These are phyloP conservation scores for Caenorhabditis sp. DNA, from an alignment of 2,888 invertebrate species.

Conservation along the genomic window DNA sequence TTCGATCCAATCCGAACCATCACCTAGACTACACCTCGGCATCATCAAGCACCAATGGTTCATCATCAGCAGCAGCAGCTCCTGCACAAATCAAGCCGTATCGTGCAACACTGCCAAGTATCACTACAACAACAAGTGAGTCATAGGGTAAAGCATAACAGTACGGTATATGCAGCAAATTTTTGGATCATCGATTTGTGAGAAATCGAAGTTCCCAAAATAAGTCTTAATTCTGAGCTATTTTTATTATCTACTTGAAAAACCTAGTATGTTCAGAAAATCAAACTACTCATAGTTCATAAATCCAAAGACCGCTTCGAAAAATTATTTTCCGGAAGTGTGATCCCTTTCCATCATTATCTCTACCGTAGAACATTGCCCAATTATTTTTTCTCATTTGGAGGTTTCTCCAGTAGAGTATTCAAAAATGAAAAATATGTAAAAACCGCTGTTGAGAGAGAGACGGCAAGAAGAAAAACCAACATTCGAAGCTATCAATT, in stretches of 20 bases:
- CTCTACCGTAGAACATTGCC: background rate
- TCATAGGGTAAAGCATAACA: background rate
- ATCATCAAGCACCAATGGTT: constrained; percentile 38
- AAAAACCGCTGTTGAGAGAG: no score
- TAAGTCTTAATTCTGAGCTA: no score
- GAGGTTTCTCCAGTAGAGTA: no score
- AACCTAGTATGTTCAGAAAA: background rate
- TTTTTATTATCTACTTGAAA: no score
- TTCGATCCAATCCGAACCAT: constrained; percentile 17
- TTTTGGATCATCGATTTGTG: no score
- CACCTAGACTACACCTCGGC: constrained; percentile 38
- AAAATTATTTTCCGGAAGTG: background rate
- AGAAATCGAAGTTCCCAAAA: no score
- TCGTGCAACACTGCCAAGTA: constrained; percentile 44
- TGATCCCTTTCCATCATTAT: background rate
- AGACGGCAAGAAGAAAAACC: no score
- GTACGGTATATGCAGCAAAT: no score
- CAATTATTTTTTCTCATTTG: background rate
- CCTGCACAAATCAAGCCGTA: constrained; percentile 22
- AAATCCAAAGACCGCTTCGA: background rate
- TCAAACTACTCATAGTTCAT: no score
- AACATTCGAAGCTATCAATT: background rate
- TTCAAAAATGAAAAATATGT: no score
- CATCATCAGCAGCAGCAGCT: constrained; percentile 6
- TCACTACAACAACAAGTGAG: constrained; percentile 43